Percentiles rank a stretch among this genome's conserved stretches.
Conservation (phyloP, 2,888 invertebrate species). For the Yponomeuta plumbellus region DNA sequence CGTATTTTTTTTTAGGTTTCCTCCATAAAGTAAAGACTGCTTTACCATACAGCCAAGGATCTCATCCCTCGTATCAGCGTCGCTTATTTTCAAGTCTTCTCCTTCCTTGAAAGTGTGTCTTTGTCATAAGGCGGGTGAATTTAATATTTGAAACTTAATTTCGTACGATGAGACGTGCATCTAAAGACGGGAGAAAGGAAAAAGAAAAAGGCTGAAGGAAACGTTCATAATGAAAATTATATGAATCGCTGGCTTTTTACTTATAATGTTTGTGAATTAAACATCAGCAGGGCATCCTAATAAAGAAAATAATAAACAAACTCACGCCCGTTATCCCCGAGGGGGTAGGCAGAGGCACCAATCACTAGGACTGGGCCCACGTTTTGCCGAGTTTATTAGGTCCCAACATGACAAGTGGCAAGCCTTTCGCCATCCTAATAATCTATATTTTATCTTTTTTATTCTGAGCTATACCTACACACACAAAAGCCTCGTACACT, state of each 20-base stretch:
- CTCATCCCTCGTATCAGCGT: neutral
- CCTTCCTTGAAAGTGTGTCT: conserved; percentile 34
- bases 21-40: neutral
- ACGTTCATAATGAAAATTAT: neutral
- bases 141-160: conserved; percentile 71
- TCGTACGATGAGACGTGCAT: conserved; percentile 47
- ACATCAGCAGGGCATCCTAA: neutral
- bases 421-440: no score
- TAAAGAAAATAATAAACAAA: no score
- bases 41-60: conserved; percentile 4
- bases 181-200: neutral
- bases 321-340: no score
- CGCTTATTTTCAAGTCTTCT: neutral
- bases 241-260: neutral
- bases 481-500: no score
- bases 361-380: no score
- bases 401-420: no score
- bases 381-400: no score
- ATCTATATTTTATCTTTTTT: no score
- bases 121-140: conserved; percentile 56
- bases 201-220: conserved; percentile 7
- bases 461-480: no score
- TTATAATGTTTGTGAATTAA: neutral
- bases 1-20: neutral
- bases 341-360: no score